Evolutionary conservation across 2,888 invertebrate species (phyloP).

Genomic region (Ectemnius cavifrons): DNA sequence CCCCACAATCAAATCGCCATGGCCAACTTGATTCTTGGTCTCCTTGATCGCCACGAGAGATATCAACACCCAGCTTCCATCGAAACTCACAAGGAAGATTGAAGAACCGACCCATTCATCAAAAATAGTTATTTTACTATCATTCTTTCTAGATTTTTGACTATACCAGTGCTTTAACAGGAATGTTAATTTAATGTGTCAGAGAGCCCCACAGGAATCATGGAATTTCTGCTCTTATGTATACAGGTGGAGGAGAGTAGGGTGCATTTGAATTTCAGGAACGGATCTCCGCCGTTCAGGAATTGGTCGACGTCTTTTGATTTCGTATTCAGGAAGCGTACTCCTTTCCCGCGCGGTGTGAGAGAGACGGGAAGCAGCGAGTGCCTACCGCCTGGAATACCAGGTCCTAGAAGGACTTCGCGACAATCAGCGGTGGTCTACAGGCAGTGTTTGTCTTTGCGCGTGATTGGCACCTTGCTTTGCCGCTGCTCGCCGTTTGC

Average conservation of each 20-base stretch:
- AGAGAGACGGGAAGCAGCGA: too few species aligned
- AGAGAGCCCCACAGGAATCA: neutral
- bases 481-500: conserved; percentile 65
- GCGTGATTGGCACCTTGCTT: conserved; percentile 76
- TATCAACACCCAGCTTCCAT: too few species aligned
- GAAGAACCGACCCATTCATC: too few species aligned
- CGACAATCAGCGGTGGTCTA: conserved; percentile 74
- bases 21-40: conserved; percentile 39
- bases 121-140: too few species aligned
- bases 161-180: too few species aligned
- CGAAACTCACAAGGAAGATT: too few species aligned
- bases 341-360: conserved; percentile 39
- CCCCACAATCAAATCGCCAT: conserved; percentile 57
- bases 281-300: conserved; percentile 32
- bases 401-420: conserved; percentile 59
- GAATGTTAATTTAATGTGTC: neutral
- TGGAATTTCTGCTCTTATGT: conserved; percentile 14
- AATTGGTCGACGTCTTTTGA: conserved; percentile 64
- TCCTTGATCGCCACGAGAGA: conserved; percentile 21
- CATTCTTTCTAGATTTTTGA: too few species aligned
- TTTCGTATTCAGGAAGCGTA: conserved; percentile 73
- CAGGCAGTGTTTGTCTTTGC: conserved; percentile 75
- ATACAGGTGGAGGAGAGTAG: conserved; percentile 12
- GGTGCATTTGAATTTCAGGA: conserved; percentile 43
- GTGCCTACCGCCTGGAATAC: conserved; percentile 64